Base-by-base conservation (phyloP, 2,888 invertebrate species). In the Erebia ligea region DNA sequence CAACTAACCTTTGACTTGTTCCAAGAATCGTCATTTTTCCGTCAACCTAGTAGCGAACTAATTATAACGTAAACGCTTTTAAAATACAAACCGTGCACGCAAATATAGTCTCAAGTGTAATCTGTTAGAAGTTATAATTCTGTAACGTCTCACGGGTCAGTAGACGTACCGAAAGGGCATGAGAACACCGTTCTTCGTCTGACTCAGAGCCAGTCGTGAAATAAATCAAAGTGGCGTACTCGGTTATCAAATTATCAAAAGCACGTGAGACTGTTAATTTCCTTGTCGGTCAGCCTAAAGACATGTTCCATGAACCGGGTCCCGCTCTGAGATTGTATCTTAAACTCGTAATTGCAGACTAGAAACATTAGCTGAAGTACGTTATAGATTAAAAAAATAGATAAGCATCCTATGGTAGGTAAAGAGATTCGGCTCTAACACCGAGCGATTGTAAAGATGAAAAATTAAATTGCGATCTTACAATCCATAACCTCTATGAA, bases 211-310 rank as follows among this genome's bases (percentile, higher is more conserved):
- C 85, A 80, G 90, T 87, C 86, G 77, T 73, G 81, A 85, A 86
- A 92, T 91, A 92, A 93, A 92, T 92, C 92, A 92, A 90, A 86
- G 76, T 77, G 78, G 73, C 66, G 68, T 73, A 74, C 85, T 81
- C 84, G 83, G 92, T 92, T 92, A 93, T 93, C 92, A 92, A 90
- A 92, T 90, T 91, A 93, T 92, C 92, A 91, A 89, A 88, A 83
- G 85, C 91, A 92, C 92, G 92, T 91, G 86, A 87, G 88, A 82
- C 86, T 82, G 83, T 91, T 91, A 91, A 92, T 91, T 92, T 89
- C 83, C 80, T 82, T 82, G 88, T 83, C 91, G 92, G 92, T 89
- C 90, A 89, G 86, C 84, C 85, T 86, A 87, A 90, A 91, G 90
- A 86, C 86, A 84, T 86, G 87, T 92, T 91, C 90, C 88, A 84